Conservation (phyloP, 2,888 invertebrate species). For the Cremastobaeus sp. region DNA sequence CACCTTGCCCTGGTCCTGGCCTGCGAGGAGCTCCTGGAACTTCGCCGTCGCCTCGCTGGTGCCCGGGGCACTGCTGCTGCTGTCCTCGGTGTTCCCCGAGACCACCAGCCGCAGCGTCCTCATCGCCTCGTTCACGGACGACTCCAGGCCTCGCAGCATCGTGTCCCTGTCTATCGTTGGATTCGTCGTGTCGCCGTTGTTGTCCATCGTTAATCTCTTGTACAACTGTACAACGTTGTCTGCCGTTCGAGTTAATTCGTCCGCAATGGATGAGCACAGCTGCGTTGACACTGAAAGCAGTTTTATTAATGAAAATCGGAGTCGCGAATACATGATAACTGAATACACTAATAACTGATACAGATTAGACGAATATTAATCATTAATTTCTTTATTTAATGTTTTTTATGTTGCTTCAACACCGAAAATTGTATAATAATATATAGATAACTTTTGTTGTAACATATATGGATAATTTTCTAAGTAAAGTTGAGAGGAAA, state of each 20-base stretch:
- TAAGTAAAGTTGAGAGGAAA: constrained; percentile 14
- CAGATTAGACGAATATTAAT: too few relatives aligned
- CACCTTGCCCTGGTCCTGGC: constrained; percentile 79
- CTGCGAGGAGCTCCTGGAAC: constrained; percentile 79
- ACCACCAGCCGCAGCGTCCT: constrained; percentile 75
- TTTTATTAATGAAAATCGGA: constrained; percentile 19
- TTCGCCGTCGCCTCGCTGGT: constrained; percentile 80
- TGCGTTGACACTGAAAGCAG: constrained; percentile 81
- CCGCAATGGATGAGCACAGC: constrained; percentile 82
- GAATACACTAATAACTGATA: too few relatives aligned
- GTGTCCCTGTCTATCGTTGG: constrained; percentile 76
- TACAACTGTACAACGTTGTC: constrained; percentile 86
- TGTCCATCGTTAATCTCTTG: constrained; percentile 82
- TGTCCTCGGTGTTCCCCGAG: constrained; percentile 66
- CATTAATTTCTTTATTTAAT: too few relatives aligned
- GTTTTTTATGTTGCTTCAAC: too few relatives aligned
- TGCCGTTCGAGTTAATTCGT: constrained; percentile 83
- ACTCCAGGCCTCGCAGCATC: constrained; percentile 78
- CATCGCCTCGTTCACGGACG: constrained; percentile 78
- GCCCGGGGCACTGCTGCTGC: constrained; percentile 64
- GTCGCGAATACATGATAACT: too few relatives aligned
- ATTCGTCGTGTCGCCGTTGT: constrained; percentile 73
- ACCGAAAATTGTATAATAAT: too few relatives aligned
- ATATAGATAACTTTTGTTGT: too few relatives aligned
- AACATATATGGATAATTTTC: too few relatives aligned